phyloP scores from a whole-genome alignment of 2,113 vertebrate species.

The Todiramphus chloris region DNA sequence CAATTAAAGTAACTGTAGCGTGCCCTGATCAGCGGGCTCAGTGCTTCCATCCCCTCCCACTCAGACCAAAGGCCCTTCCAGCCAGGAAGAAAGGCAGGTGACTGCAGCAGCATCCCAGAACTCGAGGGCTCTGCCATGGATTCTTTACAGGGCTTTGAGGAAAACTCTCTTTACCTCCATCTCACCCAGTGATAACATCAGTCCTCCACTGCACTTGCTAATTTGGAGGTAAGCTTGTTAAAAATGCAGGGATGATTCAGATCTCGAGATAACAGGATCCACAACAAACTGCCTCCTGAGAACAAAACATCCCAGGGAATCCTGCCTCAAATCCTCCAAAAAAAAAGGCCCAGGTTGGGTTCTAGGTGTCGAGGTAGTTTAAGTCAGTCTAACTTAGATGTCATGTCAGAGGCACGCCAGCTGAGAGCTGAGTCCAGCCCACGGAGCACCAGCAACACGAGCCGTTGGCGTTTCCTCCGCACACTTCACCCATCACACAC shows the following conservation, averaged over 20 bases:
- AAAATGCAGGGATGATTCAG: not conserved
- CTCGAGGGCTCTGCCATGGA: not conserved
- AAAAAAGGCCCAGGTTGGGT: not conserved
- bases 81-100: not conserved
- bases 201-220: not conserved
- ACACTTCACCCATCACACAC: not conserved
- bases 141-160: not conserved
- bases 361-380: not conserved
- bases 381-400: not conserved
- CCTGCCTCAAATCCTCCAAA: not conserved
- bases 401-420: not conserved
- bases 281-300: not conserved
- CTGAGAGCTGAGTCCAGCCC: not conserved
- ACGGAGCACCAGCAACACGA: not conserved
- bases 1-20: conserved; percentile 12
- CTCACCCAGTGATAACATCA: not conserved
- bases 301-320: not conserved
- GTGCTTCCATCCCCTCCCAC: not conserved
- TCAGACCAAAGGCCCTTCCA: fast-evolving
- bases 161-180: not conserved
- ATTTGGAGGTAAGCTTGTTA: not conserved
- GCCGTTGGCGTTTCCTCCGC: conserved; percentile 33
- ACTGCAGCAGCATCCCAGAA: not conserved
- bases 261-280: not conserved
- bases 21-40: not conserved